A percentile compares a stretch with the other conserved stretches of the same genome.
Conservation (phyloP, 2,797 vertebrate species). For the Sebastes kiyomatsui region DNA sequence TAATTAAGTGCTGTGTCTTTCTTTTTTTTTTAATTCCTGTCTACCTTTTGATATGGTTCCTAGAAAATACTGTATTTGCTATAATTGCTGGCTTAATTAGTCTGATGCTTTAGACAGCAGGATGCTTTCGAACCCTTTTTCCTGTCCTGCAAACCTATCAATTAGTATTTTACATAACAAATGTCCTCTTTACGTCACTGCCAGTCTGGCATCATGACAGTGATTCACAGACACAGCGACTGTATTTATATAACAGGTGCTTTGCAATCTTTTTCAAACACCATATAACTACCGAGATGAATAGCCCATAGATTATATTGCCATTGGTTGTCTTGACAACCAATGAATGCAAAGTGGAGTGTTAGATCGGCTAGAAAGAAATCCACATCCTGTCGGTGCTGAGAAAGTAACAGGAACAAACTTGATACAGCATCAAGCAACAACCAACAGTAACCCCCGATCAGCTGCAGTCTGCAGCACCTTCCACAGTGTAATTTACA, state of each 20-base stretch:
- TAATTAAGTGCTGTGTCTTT: not conserved
- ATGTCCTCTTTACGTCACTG: not conserved
- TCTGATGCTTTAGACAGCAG: not conserved
- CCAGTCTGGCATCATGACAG: not conserved
- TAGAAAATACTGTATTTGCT: not conserved
- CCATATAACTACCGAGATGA: not conserved
- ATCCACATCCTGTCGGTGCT: not conserved
- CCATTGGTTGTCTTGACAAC: conserved; percentile 8
- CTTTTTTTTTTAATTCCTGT: not conserved
- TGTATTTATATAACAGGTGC: conserved; percentile 9
- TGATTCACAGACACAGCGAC: not conserved
- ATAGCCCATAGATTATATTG: not conserved
- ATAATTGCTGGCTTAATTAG: not conserved
- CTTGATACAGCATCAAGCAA: not conserved
- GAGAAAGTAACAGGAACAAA: conserved; percentile 11
- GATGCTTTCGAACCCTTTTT: not conserved
- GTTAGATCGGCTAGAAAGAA: not conserved
- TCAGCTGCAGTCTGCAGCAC: not conserved
- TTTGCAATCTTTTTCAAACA: conserved; percentile 9
- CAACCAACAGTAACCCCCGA: not conserved
- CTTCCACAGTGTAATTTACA: conserved; percentile 31
- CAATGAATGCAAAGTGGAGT: not conserved
- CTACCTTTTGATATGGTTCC: not conserved
- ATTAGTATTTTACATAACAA: not conserved
- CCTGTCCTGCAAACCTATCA: conserved; percentile 7